Evolutionary conservation across 2,797 vertebrate species (phyloP).

Genomic region (Yasuhikotakia modesta): DNA sequence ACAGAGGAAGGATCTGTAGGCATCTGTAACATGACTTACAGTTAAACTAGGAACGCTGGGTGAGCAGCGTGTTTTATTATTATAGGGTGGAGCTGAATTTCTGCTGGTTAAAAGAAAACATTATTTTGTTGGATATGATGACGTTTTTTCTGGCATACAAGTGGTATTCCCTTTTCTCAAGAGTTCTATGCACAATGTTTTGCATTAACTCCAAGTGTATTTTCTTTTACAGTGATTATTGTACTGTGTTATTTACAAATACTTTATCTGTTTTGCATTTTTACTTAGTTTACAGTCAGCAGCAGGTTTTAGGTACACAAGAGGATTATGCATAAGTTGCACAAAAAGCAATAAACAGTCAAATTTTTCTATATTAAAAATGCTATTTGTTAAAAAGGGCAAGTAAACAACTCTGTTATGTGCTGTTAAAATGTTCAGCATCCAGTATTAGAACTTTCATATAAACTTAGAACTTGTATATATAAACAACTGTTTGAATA

Average conservation of each 20-base stretch:
- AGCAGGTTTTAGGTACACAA: conserved; percentile 34
- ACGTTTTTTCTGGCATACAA: conserved; percentile 15
- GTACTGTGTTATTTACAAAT: conserved; percentile 33
- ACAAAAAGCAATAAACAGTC: conserved; percentile 33
- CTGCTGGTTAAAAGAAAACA: conserved; percentile 60
- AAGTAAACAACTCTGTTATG: background rate
- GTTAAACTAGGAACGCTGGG: conserved; percentile 57
- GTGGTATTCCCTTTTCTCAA: background rate
- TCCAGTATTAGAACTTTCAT: background rate
- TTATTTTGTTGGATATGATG: conserved; percentile 55
- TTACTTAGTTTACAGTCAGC: conserved; percentile 30
- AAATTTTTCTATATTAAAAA: conserved; percentile 26
- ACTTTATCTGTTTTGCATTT: conserved; percentile 8
- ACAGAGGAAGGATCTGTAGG: conserved; percentile 33
- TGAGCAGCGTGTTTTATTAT: conserved; percentile 30
- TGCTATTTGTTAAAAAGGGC: conserved; percentile 10
- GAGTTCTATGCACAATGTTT: conserved; percentile 20
- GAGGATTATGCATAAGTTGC: conserved; percentile 40
- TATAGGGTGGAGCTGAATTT: conserved; percentile 50
- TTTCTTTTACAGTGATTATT: background rate
- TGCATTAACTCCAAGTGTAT: background rate
- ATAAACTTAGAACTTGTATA: too few relatives aligned
- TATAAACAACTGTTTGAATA: background rate
- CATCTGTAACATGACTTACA: conserved; percentile 37
- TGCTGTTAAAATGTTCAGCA: background rate